phyloP scores from a whole-genome alignment of 2,888 invertebrate species.

The Xanthostigma xanthostigma region DNA sequence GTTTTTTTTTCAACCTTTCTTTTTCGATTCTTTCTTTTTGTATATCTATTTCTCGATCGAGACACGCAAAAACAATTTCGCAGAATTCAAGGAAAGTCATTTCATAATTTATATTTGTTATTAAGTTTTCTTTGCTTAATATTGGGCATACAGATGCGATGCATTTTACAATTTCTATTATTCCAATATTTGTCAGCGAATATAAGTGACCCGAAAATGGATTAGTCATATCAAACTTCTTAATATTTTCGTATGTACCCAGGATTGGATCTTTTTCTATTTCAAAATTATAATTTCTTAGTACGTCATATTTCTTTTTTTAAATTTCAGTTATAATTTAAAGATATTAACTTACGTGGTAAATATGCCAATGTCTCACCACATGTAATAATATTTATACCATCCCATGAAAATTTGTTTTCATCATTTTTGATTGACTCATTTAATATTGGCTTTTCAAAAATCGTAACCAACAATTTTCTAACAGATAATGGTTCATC shows the following conservation, averaged over 20 bases:
- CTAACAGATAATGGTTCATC: conserved; percentile 34
- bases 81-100: conserved; percentile 46
- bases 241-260: not conserved
- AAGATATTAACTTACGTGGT: conserved; percentile 10
- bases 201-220: conserved; percentile 17
- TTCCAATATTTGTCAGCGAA: conserved; percentile 21
- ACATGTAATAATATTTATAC: conserved; percentile 18
- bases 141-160: conserved; percentile 32
- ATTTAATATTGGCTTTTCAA: not conserved
- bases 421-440: conserved; percentile 15
- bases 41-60: conserved; percentile 15
- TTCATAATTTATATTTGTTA: conserved; percentile 34
- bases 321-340: not conserved
- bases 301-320: not conserved
- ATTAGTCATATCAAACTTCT: not conserved
- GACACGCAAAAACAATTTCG: conserved; percentile 34
- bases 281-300: not conserved
- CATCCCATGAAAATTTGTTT: conserved; percentile 11
- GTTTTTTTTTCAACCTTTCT: not conserved
- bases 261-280: conserved; percentile 4
- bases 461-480: conserved; percentile 20
- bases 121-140: conserved; percentile 23
- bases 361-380: conserved; percentile 19
- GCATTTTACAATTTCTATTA: conserved; percentile 20
- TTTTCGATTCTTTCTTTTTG: not conserved